Evolutionary conservation across 2,888 invertebrate genomes (phyloP).

Genomic region (Drosophila quinaria): DNA sequence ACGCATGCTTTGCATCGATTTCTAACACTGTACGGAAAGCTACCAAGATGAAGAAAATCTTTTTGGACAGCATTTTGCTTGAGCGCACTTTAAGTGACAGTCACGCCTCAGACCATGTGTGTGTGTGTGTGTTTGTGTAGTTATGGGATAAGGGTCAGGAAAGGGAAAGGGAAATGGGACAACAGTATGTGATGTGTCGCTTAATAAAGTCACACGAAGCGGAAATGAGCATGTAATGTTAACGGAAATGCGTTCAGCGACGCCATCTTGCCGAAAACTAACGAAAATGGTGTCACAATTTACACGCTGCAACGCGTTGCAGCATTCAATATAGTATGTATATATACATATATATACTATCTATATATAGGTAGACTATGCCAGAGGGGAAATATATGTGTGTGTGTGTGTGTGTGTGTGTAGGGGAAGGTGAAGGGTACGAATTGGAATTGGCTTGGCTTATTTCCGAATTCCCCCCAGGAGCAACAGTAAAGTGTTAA

Average conservation of each 20-base stretch:
- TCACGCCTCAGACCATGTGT: slow-evolving; percentile 11
- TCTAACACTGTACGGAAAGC: slow-evolving; percentile 23
- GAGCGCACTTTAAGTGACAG: slow-evolving; percentile 73
- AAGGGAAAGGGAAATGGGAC: not conserved
- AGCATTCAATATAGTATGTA: slow-evolving; percentile 25
- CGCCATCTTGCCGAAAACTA: slow-evolving; percentile 65
- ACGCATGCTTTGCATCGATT: slow-evolving; percentile 45
- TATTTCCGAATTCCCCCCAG: slow-evolving; percentile 51
- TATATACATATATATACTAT: not conserved
- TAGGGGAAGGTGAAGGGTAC: not conserved
- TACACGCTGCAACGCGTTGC: slow-evolving; percentile 39
- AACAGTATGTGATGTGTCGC: slow-evolving; percentile 42
- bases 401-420: not conserved
- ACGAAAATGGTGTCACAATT: slow-evolving; percentile 45
- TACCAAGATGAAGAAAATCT: slow-evolving; percentile 34
- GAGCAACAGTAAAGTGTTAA: slow-evolving; percentile 70
- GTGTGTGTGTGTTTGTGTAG: not conserved
- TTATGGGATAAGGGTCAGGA: not conserved
- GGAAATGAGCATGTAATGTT: slow-evolving; percentile 81
- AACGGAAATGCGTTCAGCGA: slow-evolving; percentile 79
- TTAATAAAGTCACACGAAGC: slow-evolving; percentile 78
- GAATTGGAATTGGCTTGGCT: slow-evolving; percentile 56
- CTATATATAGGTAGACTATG: not conserved
- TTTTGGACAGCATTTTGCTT: slow-evolving; percentile 67
- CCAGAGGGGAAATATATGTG: not conserved